Base-by-base conservation (phyloP, 2,888 invertebrate species). In the Gastracanthus pulcherrimus region DNA sequence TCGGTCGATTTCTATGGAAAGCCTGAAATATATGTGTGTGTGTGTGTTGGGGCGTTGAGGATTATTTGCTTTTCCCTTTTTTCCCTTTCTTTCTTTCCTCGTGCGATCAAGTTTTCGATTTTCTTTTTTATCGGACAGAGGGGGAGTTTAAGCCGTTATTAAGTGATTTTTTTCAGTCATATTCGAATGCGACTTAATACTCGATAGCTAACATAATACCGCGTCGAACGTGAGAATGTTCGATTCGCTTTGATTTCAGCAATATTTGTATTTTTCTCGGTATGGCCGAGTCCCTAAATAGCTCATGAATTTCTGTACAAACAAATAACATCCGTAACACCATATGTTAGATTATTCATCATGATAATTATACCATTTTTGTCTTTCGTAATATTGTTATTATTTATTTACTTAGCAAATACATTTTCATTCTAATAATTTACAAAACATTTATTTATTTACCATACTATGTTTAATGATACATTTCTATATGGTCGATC, bases 61-160 rank as follows among this genome's bases (percentile, higher is more conserved):
- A 79, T 79, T 76, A 79, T 82, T 76, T 79, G 48, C 64, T 58
- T 77, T 55, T 45, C 74, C 62, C 45, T 75, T 69, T 72, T 74
- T 72, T 58, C 23, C n/a, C 41, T 67, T 38, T 60, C 41, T 51
- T n/a, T 74, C 38, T 74, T 51, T 11, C 34, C 36, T 34, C 34
- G 19, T 58, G 41, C 79, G 75, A 82, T 82, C 66, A n/a, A 82
- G 26, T 76, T 80, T 76, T 80, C 60, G 74, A 76, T 79, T 82
- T 75, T 34, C 66, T 62, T 69, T 72, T 81, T 67, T 81, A 71
- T 69, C 11, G 29, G 13, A 45, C 29, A 45, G 34, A 62, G 77
- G 74, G 72, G 70, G 62, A 66, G 74, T 58, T 70, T 70, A 70
- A 70, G 70, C 82, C 41, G 64, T 78, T 82, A 78, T 82, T 78